Conservation (phyloP, 2,113 vertebrate species). For the Ptilorrhoa leucosticta region DNA sequence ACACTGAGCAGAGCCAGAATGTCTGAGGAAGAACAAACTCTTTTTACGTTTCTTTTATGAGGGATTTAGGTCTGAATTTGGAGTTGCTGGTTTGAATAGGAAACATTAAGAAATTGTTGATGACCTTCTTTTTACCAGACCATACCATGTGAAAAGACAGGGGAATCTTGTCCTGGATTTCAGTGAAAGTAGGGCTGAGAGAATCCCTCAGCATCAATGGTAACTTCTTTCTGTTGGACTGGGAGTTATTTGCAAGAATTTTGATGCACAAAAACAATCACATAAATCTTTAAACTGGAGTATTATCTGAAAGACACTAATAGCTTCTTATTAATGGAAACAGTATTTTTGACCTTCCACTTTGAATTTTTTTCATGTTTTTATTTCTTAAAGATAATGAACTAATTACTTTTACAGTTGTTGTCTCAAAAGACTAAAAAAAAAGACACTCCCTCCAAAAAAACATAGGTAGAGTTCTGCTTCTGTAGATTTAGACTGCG, state of each 20-base stretch:
- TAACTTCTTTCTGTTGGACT: neutral
- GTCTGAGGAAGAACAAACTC: neutral
- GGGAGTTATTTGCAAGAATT: neutral
- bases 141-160: neutral
- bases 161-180: neutral
- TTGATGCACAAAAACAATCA: neutral
- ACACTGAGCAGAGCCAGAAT: neutral
- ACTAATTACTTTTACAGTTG: neutral
- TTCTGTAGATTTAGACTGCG: neutral
- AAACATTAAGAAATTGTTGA: neutral
- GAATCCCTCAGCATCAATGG: neutral
- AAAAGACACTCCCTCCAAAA: neutral
- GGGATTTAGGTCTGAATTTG: neutral
- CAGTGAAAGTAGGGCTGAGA: neutral
- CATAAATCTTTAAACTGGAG: neutral
- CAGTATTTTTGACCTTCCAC: neutral
- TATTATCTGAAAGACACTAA: neutral
- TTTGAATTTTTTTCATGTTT: neutral
- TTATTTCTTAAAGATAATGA: neutral
- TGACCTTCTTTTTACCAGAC: neutral
- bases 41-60: fast-evolving
- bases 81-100: neutral
- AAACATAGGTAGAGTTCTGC: neutral
- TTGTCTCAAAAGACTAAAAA: neutral
- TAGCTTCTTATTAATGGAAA: neutral